Conservation (phyloP, 1,140 invertebrate species). For the Lerema accius region DNA sequence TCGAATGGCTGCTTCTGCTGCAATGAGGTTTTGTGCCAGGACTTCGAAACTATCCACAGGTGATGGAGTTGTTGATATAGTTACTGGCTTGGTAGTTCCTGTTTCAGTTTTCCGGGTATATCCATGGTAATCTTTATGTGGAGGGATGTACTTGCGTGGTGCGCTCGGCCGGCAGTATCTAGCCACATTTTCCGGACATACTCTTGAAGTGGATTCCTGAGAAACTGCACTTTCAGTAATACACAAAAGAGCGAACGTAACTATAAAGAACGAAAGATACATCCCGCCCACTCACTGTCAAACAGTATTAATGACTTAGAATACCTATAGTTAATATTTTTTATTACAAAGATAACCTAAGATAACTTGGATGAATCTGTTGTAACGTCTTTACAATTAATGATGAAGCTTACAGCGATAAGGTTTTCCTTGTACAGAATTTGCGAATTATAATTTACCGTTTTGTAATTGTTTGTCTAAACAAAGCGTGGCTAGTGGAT, state of each 20-base stretch:
- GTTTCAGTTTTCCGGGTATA: slow-evolving; percentile 6
- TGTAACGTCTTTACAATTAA: not conserved
- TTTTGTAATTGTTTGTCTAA: no score
- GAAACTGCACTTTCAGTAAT: not conserved
- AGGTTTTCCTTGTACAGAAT: no score
- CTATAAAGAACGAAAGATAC: slow-evolving; percentile 9
- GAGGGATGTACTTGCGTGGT: not conserved
- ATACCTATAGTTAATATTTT: no score
- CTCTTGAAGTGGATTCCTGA: not conserved
- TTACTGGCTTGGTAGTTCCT: no score
- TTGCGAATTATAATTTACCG: no score
- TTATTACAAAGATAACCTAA: slow-evolving; percentile 15
- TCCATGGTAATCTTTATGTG: slow-evolving; percentile 21
- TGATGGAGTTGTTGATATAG: no score
- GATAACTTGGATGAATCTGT: slow-evolving; percentile 1
- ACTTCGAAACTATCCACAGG: no score
- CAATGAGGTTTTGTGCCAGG: slow-evolving; percentile 27
- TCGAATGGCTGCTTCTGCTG: slow-evolving; percentile 16
- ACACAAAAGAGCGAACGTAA: not conserved
- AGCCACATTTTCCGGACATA: not conserved
- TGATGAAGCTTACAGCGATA: no score
- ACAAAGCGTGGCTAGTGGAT: no score
- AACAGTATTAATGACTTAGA: not conserved
- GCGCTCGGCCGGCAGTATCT: slow-evolving; percentile 11
- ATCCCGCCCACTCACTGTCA: not conserved